These are phyloP conservation scores for Tympanuchus pallidicinctus DNA, from an alignment of 2,113 vertebrate species.

Conservation along the genomic window DNA sequence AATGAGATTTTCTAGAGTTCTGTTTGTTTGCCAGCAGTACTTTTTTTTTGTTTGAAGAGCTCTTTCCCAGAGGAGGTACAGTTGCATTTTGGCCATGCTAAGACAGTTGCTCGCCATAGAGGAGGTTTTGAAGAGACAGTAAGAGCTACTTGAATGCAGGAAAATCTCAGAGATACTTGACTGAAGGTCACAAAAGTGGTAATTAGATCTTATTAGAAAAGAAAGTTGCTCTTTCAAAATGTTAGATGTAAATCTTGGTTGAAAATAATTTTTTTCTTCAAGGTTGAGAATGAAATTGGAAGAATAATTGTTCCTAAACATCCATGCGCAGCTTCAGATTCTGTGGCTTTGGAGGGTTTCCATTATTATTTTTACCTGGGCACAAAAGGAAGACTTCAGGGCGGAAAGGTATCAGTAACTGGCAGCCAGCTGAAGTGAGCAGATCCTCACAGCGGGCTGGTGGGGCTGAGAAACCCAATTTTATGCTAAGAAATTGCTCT, in stretches of 20 bases:
- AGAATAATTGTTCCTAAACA: rapidly evolving
- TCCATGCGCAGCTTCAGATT: rapidly evolving
- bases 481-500: constrained; percentile 58
- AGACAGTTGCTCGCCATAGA: not conserved
- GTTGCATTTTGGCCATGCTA: not conserved
- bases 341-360: not conserved
- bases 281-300: not conserved
- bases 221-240: not conserved
- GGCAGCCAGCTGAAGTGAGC: not conserved
- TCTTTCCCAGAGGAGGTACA: not conserved
- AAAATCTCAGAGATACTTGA: not conserved
- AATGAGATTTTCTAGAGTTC: not conserved
- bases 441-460: not conserved
- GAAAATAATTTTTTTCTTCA: not conserved
- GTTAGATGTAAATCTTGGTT: not conserved
- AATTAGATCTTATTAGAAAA: not conserved
- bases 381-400: not conserved
- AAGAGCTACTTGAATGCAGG: not conserved
- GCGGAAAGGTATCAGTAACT: not conserved
- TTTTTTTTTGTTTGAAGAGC: not conserved
- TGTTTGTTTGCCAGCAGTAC: not conserved
- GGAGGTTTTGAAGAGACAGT: not conserved
- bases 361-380: not conserved
- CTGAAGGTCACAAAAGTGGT: not conserved
- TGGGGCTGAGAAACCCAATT: constrained; percentile 28